These are phyloP conservation scores for Catamblyrhynchus diadema DNA, from an alignment of 2,797 vertebrate species.

Conservation along the genomic window DNA sequence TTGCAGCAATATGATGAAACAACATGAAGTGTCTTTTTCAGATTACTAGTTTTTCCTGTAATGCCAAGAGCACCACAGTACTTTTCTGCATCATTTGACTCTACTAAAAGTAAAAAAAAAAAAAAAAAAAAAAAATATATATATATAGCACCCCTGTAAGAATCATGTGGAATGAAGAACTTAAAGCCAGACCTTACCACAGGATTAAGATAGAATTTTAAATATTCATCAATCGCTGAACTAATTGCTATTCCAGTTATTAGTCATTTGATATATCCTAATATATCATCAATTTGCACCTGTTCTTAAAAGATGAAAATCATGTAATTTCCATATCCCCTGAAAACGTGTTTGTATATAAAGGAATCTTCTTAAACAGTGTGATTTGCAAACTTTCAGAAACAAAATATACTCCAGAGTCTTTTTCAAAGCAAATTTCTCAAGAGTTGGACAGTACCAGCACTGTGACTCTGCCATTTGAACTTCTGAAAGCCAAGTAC, in stretches of 20 bases:
- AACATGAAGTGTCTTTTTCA: neutral
- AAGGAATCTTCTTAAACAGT: neutral
- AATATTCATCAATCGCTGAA: neutral
- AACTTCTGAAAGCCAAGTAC: neutral
- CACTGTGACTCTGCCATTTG: neutral
- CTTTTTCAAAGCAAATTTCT: neutral
- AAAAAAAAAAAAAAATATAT: too few relatives aligned
- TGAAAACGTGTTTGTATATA: neutral
- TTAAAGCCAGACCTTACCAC: neutral
- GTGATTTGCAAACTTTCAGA: neutral
- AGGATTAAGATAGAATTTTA: neutral
- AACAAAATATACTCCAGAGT: neutral
- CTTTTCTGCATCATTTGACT: neutral
- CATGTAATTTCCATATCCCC: neutral
- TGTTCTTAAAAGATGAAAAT: neutral
- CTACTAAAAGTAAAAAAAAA: neutral
- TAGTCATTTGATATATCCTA: neutral
- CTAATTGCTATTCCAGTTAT: neutral
- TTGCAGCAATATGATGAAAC: neutral
- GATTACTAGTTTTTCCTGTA: neutral
- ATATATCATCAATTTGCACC: accelerated
- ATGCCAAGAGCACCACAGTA: neutral
- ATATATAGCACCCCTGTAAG: neutral
- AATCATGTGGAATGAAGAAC: neutral
- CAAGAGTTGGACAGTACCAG: neutral